phyloP scores from a whole-genome alignment of 2,888 invertebrate species.

The Tortricodes alternella region DNA sequence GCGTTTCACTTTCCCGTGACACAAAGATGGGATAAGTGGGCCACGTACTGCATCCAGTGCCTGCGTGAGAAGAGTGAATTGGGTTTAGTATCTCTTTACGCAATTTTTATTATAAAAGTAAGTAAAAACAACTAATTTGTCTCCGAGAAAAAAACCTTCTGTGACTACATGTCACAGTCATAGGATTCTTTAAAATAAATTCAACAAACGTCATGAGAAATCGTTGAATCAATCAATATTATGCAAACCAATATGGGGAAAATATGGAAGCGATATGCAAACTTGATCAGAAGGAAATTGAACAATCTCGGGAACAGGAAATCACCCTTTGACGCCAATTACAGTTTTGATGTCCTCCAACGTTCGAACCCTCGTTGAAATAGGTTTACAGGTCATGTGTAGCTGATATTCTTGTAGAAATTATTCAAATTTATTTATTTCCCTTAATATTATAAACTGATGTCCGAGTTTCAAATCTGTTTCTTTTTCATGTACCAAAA shows the following conservation, averaged over 20 bases:
- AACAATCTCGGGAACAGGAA: constrained; percentile 66
- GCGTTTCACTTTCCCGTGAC: constrained; percentile 19
- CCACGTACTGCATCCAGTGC: constrained; percentile 8
- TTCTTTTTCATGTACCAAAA: no score
- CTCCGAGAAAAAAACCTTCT: no score
- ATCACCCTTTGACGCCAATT: constrained; percentile 63
- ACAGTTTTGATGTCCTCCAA: constrained; percentile 45
- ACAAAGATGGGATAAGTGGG: constrained; percentile 11
- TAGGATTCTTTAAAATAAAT: no score
- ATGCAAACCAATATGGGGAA: constrained; percentile 3
- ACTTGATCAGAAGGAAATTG: constrained; percentile 60
- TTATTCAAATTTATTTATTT: no score
- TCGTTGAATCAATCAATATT: not conserved
- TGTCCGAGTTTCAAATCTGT: no score
- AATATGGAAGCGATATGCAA: constrained; percentile 39
- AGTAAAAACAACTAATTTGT: not conserved
- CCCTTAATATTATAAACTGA: no score
- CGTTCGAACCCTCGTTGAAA: constrained; percentile 25
- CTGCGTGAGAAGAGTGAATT: not conserved
- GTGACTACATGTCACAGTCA: no score
- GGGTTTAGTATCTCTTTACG: not conserved
- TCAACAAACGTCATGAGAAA: no score
- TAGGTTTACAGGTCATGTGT: not conserved
- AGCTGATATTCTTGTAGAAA: no score
- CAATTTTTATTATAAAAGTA: not conserved